Percentiles rank a stretch among this genome's conserved stretches.
Conservation (phyloP, 2,797 vertebrate genomes). For the Myotis findleyi region DNA sequence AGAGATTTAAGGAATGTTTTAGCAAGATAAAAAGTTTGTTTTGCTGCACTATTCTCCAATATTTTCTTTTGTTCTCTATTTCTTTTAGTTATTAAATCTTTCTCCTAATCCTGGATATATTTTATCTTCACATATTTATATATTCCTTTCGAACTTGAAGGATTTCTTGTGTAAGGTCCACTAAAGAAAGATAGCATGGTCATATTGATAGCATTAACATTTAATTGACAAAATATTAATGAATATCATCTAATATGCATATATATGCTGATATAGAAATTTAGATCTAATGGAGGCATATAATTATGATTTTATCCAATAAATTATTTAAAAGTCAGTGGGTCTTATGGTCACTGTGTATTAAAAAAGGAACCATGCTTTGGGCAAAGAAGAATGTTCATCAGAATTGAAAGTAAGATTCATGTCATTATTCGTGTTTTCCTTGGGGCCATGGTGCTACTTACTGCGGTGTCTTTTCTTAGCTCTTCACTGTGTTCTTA, state of each 20-base stretch:
- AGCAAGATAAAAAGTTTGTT: not conserved
- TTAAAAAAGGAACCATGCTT: constrained; percentile 24
- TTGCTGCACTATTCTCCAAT: not conserved
- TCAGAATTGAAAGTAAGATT: constrained; percentile 27
- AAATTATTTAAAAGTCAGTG: constrained; percentile 14
- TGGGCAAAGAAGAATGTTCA: constrained; percentile 5
- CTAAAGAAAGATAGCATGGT: not conserved
- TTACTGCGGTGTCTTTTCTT: not conserved
- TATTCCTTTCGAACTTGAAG: not conserved
- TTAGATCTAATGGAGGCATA: not conserved
- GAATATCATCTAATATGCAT: not conserved
- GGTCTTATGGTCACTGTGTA: not conserved
- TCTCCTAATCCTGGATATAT: not conserved
- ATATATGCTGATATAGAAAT: not conserved
- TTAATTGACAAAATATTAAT: constrained; percentile 31
- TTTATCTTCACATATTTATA: not conserved
- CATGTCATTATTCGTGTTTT: not conserved
- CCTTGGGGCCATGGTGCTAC: not conserved
- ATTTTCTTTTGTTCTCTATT: not conserved
- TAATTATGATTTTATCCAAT: not conserved
- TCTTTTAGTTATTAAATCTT: not conserved
- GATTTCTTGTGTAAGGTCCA: not conserved
- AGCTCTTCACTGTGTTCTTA: not conserved
- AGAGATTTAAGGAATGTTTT: not conserved
- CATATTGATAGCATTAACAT: not conserved